Evolutionary conservation across 2,113 vertebrate species (phyloP), one percentile per base, ranked within the genome.

Genomic region (Cynocephalus volans): DNA sequence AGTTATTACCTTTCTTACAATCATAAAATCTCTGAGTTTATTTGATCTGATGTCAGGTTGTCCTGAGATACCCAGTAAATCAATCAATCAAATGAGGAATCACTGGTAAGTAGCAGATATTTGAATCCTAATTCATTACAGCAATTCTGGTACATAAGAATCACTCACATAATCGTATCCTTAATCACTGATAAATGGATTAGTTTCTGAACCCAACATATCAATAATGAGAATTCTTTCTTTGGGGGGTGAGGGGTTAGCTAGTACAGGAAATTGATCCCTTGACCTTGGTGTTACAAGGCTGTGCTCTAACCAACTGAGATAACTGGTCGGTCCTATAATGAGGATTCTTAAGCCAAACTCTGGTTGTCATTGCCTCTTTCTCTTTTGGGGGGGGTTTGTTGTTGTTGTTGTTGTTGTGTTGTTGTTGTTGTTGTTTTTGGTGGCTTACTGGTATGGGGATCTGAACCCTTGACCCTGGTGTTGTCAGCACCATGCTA

Each of bases 41-140:
- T 93, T 56, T 92, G 26, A 65, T 33, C 81, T 36, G 21, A 18
- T 70, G 26, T 86, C 84, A 86, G 56, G 54, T 70, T 96, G 62
- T 72, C 73, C 84, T 93, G 64, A 28, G 18, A 75, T 81, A 33
- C 14, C 69, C 88, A 77, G 36, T 31, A 6, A 67, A 45, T 80
- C 64, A 60, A 45, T 80, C 64, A 60, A 33, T 60, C 62, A 80
- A 80, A 45, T 79, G 62, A 88, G 77, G 31, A 72, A 80, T 5
- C 1, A 13, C 70, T 65, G 26, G 52, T 19, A 48, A 52, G 7
- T 2, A 50, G 21, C 21, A 60, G 18, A 64, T 45, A 81, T n/a
- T 23, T 89, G 60, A 90, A 75, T 69, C 26, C 11, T 70, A 64
- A 48, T 45, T 96, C 86, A 64, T 81, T 24, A 45, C 36, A 58